These are phyloP conservation scores for Drosophila sp. DNA, from an alignment of 1,140 invertebrate genomes.

Conservation along the genomic window DNA sequence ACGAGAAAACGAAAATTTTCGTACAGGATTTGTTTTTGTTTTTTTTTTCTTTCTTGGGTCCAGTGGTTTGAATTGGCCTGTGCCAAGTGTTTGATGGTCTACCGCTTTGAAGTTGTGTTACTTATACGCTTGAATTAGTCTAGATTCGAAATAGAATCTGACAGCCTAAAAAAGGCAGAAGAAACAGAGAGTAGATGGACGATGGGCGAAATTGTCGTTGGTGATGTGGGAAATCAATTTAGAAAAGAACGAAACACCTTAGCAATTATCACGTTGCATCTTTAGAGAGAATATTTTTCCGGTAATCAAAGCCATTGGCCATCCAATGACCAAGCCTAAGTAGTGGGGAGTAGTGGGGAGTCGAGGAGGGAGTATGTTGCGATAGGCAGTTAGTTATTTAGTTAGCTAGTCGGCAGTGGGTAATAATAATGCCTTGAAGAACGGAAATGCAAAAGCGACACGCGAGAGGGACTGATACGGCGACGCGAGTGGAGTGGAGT, in stretches of 20 bases:
- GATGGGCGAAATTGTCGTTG: background rate
- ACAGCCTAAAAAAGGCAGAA: background rate
- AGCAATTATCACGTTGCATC: slow-evolving; percentile 9
- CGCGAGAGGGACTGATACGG: background rate
- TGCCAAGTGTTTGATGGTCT: slow-evolving; percentile 6
- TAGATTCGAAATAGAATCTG: slow-evolving; percentile 12
- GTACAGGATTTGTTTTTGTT: background rate
- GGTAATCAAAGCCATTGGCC: slow-evolving; percentile 9
- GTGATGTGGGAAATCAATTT: background rate
- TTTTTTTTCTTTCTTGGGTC: slow-evolving; percentile 1
- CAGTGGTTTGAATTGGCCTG: slow-evolving; percentile 11
- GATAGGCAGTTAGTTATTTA: background rate
- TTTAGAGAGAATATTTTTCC: slow-evolving; percentile 10
- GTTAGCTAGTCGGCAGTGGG: background rate
- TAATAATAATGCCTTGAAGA: slow-evolving; percentile 20
- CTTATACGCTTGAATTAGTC: slow-evolving; percentile 14
- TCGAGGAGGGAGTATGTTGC: background rate
- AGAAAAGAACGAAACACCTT: background rate
- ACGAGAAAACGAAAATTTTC: background rate
- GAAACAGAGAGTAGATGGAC: background rate
- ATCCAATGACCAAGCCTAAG: slow-evolving; percentile 6
- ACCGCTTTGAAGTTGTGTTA: slow-evolving; percentile 16
- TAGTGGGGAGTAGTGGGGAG: too few relatives aligned
- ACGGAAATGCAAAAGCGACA: slow-evolving; percentile 24
- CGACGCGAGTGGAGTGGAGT: too few relatives aligned